Evolutionary conservation across 2,113 vertebrate species (phyloP).

Genomic region (Bubo blakistoni): DNA sequence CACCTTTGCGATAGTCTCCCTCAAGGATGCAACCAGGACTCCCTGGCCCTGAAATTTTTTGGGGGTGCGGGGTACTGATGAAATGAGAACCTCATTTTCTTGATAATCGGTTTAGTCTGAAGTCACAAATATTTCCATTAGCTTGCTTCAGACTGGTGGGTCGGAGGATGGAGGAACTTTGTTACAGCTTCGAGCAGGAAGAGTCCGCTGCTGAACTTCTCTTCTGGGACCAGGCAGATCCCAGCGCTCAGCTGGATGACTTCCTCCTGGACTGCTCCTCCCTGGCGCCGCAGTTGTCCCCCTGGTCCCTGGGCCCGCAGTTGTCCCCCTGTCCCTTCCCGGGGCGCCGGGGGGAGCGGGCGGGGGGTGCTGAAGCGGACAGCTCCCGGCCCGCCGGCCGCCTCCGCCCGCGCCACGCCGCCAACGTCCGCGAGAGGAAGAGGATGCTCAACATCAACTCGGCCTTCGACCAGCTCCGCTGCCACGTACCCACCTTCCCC

Average conservation of each 20-base stretch:
- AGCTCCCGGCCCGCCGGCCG: constrained; percentile 2
- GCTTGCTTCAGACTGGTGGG: too few relatives aligned
- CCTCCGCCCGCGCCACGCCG: constrained; percentile 61
- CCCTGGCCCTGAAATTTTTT: background rate
- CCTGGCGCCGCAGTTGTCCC: background rate
- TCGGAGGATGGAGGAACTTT: constrained; percentile 69
- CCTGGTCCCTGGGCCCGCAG: background rate
- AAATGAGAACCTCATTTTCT: background rate
- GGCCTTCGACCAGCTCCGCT: constrained; percentile 76
- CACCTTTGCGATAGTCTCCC: background rate
- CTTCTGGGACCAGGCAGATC: constrained; percentile 72
- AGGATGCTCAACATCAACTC: constrained; percentile 80
- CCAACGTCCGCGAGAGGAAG: constrained; percentile 80
- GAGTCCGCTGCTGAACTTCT: constrained; percentile 61
- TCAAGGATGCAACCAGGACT: background rate
- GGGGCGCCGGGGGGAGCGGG: too few relatives aligned
- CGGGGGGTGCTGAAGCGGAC: constrained; percentile 65
- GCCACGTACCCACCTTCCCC: constrained; percentile 79
- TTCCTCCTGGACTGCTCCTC: constrained; percentile 64
- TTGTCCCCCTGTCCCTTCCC: constrained; percentile 55
- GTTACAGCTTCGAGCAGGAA: constrained; percentile 65
- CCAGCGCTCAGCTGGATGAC: constrained; percentile 58
- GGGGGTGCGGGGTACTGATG: too few relatives aligned
- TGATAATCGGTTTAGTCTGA: background rate
- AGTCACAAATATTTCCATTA: background rate